phyloP scores from a whole-genome alignment of 2,888 invertebrate genomes.

The Pyrocoelia pectoralis region DNA sequence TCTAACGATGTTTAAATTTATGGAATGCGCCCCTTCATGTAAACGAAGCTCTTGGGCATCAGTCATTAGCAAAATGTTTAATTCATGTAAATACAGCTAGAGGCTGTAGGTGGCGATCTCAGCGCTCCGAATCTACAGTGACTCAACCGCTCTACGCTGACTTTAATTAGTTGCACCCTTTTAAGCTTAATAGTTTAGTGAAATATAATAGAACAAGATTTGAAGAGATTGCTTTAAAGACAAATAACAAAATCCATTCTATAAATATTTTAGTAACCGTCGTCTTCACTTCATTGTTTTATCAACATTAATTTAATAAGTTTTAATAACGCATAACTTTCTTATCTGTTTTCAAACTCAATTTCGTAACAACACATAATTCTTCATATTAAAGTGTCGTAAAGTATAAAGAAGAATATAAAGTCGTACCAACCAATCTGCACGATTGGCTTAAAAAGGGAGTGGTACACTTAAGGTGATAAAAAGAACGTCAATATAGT shows the following conservation, averaged over 20 bases:
- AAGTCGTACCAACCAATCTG: too few species aligned
- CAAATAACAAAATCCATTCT: not conserved
- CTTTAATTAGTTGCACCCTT: slow-evolving; percentile 11
- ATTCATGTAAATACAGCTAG: slow-evolving; percentile 9
- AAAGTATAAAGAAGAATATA: too few species aligned
- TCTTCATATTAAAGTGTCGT: too few species aligned
- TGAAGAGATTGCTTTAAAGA: not conserved
- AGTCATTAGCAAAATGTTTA: slow-evolving; percentile 14
- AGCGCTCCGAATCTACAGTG: not conserved
- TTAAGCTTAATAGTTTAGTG: slow-evolving; percentile 8
- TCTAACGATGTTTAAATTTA: slow-evolving; percentile 7
- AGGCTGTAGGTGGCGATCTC: slow-evolving; percentile 8
- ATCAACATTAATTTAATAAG: not conserved
- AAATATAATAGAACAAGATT: slow-evolving; percentile 6
- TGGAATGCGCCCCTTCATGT: slow-evolving; percentile 4
- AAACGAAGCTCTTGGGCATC: slow-evolving; percentile 10
- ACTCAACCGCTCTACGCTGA: slow-evolving; percentile 1
- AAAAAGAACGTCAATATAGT: too few species aligned
- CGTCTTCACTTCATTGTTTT: not conserved
- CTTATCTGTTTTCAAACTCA: too few species aligned
- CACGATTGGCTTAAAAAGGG: too few species aligned
- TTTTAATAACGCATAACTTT: not conserved
- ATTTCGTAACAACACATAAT: too few species aligned
- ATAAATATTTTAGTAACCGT: not conserved
- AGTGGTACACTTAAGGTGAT: too few species aligned